phyloP scores from a whole-genome alignment of 2,797 vertebrate genomes.

The Myotis pilosus region DNA sequence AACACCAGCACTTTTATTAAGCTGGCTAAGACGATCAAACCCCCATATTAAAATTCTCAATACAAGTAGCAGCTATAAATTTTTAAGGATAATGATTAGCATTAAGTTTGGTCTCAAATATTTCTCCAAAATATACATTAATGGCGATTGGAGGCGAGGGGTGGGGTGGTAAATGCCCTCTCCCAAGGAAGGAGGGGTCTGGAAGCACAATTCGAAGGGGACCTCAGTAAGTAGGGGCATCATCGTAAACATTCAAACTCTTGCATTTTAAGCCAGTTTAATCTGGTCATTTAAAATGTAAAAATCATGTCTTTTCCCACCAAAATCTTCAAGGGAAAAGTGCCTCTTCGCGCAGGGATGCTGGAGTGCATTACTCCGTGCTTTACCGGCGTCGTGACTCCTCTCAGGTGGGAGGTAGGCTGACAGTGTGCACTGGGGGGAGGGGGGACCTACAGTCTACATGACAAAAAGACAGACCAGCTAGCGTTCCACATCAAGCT shows the following conservation, averaged over 20 bases:
- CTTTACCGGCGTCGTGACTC: background rate
- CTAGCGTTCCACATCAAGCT: background rate
- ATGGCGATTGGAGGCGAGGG: background rate
- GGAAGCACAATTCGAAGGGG: background rate
- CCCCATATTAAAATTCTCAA: background rate
- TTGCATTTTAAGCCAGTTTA: background rate
- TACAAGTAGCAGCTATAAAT: background rate
- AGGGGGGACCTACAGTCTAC: background rate
- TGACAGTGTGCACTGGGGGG: background rate
- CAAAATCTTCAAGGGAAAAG: background rate
- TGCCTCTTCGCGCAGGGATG: background rate
- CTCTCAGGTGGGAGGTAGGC: too few relatives aligned
- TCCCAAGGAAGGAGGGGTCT: background rate
- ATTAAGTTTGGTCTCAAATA: conserved; percentile 1
- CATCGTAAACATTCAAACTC: background rate
- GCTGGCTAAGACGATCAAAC: background rate
- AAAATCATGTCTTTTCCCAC: background rate
- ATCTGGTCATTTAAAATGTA: background rate
- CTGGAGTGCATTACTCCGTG: background rate
- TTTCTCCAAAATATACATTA: conserved; percentile 16
- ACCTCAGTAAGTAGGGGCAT: background rate
- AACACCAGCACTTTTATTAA: background rate
- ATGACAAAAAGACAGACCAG: background rate
- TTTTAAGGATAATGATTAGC: background rate
- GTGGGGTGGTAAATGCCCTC: background rate